Evolutionary conservation across 1,140 invertebrate genomes (phyloP), one percentile per base, ranked within the genome.

Genomic region (Drosophila guanche): DNA sequence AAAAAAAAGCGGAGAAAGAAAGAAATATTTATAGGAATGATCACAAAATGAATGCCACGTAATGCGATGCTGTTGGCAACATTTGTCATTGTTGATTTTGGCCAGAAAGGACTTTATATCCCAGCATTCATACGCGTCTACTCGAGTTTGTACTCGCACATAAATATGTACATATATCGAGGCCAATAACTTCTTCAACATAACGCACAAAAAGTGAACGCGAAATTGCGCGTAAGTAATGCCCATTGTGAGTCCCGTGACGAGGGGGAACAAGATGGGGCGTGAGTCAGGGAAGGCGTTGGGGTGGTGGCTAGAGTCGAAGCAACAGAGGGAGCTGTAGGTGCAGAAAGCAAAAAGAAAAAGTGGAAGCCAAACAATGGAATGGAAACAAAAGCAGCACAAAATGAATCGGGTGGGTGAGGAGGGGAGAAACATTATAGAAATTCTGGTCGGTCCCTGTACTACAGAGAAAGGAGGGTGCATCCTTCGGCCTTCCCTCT

Each of bases 221-320:
- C 73, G 81, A 85, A 85, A 85, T 85, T 86, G 81, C 54, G 77
- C 81, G 81, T 85, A 81, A 85, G 77, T 86, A 85, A 85, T 85
- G 68, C 60, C 67, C 60, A 85, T 81, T 81, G 68, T 74, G 16
- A 55, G 62, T 37, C 33, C 33, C 16, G 42, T 5, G 45, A 40
- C 55, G 41, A n/a, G 55, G 62, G 56, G 61, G 47, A 48, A 53
- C 40, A 20, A 10, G 40, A 41, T 23, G 47, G 27, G 27, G n/a
- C 33, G 33, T 37, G 33, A 12, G 33, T 12, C 10, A 0, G 29
- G 10, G 29, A 33, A 33, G 3, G 29, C 29, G 8, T 1, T 33
- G 29, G 29, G 29, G 8, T 33, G 33, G 10, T 10, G 10, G 33
- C 33, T 37, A 37, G 33, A 4, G 10, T 33, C 29, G 29, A 8